Evolutionary conservation across 2,888 invertebrate species (phyloP), one percentile per base, ranked within the genome.

Genomic region (Danaus chrysippus): DNA sequence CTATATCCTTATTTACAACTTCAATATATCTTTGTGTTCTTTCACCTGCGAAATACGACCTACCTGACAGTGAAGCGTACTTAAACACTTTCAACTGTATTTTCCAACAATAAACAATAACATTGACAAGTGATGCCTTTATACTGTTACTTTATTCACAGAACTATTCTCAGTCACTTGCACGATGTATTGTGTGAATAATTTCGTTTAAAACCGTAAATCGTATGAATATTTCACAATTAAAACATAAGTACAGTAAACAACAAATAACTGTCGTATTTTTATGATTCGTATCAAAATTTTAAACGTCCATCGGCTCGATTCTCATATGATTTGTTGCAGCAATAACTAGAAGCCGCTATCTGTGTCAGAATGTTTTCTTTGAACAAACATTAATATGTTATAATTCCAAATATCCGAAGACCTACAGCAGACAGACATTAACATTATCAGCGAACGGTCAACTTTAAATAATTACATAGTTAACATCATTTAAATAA

Each of bases 91-190:
- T 85, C 86, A 81, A 87, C 83, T 87, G 83, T 83, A 85, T 90
- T 90, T 91, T 70, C 76, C 75, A 86, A 91, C 89, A 90, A 91
- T 89, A 79, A 87, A 78, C 84, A 71, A 83, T 87, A 87, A 86
- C 81, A 78, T 75, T 78, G 83, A 81, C 83, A 81, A 73, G 71
- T 80, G 80, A 81, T 76, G 80, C 78, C 84, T 86, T 84, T 74
- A 73, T 73, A 72, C 72, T 73, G 72, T 75, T 76, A 73, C 77
- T 74, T 69, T 75, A 73, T 73, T 76, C 71, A 68, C 66, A 75
- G 69, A 71, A 76, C 81, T 81, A 56, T 75, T 79, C 82, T 84
- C 78, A 80, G 71, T 76, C 69, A 62, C 65, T 68, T 6, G 23
- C 23, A 5, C 2, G 6, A 5, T 3, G 63, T 66, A 58, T 58